Evolutionary conservation across 2,888 invertebrate species (phyloP).

Genomic region (Cremastinae sp.): DNA sequence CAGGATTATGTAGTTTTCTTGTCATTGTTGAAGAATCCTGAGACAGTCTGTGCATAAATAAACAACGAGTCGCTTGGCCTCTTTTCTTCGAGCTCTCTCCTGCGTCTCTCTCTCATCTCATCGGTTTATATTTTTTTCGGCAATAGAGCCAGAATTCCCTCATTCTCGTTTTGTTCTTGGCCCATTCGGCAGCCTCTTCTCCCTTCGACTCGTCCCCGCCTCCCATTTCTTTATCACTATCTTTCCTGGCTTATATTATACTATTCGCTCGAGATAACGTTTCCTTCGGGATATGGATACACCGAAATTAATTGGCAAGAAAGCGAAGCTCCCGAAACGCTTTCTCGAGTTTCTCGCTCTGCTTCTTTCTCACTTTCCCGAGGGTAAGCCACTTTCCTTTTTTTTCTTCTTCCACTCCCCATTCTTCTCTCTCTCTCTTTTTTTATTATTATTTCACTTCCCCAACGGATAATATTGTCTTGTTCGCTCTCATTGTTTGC

Average conservation of each 20-base stretch:
- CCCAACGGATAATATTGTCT: slow-evolving; percentile 22
- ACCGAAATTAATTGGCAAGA: slow-evolving; percentile 68
- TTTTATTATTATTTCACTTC: slow-evolving; percentile 16
- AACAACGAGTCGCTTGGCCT: neutral
- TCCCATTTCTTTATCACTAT: slow-evolving; percentile 58
- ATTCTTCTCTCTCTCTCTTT: slow-evolving; percentile 41
- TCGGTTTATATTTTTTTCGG: slow-evolving; percentile 44
- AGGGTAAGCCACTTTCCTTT: slow-evolving; percentile 44
- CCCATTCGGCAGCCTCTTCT: slow-evolving; percentile 16
- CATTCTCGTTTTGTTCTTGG: slow-evolving; percentile 34
- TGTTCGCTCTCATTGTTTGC: slow-evolving; percentile 38
- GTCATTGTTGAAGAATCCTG: too few species aligned
- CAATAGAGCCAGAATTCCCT: slow-evolving; percentile 53
- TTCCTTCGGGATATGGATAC: slow-evolving; percentile 67
- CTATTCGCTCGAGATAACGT: slow-evolving; percentile 54
- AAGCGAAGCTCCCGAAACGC: slow-evolving; percentile 52
- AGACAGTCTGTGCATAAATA: too few species aligned
- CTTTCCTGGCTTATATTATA: slow-evolving; percentile 54
- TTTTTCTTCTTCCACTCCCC: slow-evolving; percentile 27
- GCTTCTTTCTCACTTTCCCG: slow-evolving; percentile 21
- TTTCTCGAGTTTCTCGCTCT: slow-evolving; percentile 48
- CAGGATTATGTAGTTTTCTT: too few species aligned
- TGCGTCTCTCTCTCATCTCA: slow-evolving; percentile 42
- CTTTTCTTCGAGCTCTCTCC: slow-evolving; percentile 6
- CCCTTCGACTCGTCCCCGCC: slow-evolving; percentile 29